Percentiles rank a stretch among this genome's conserved stretches.
These are phyloP conservation scores for Colostygia pectinataria DNA, from an alignment of 2,888 invertebrate genomes.

Conservation along the genomic window DNA sequence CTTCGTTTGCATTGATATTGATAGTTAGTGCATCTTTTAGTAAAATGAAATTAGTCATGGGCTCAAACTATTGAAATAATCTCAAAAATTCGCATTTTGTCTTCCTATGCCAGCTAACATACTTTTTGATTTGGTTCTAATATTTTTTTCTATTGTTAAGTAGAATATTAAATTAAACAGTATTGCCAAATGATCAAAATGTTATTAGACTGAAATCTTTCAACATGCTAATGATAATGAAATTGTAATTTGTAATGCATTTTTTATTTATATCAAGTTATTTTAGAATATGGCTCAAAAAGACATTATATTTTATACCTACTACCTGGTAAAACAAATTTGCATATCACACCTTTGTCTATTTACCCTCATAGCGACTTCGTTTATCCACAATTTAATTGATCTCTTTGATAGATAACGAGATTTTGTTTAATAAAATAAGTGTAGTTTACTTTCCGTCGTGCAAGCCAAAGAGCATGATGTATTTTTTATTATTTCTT, in stretches of 20 bases:
- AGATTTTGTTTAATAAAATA: conserved; percentile 59
- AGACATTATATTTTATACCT: conserved; percentile 46
- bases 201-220: conserved; percentile 77
- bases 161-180: conserved; percentile 67
- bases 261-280: conserved; percentile 35
- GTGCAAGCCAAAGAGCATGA: conserved; percentile 83
- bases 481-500: conserved; percentile 79
- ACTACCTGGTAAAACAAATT: conserved; percentile 53
- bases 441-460: conserved; percentile 70
- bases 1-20: conserved; percentile 48
- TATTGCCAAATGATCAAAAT: conserved; percentile 82
- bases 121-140: conserved; percentile 57
- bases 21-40: conserved; percentile 40
- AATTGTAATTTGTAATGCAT: conserved; percentile 48
- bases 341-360: conserved; percentile 68
- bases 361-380: conserved; percentile 36
- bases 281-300: conserved; percentile 57
- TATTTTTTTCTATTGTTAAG: conserved; percentile 63
- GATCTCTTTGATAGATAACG: conserved; percentile 74
- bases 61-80: conserved; percentile 56
- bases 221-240: conserved; percentile 52
- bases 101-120: conserved; percentile 70
- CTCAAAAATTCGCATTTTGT: conserved; percentile 66
- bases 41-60: conserved; percentile 45
- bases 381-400: conserved; percentile 66